phyloP scores from a whole-genome alignment of 2,797 vertebrate species.

The Bovichtus variegatus region DNA sequence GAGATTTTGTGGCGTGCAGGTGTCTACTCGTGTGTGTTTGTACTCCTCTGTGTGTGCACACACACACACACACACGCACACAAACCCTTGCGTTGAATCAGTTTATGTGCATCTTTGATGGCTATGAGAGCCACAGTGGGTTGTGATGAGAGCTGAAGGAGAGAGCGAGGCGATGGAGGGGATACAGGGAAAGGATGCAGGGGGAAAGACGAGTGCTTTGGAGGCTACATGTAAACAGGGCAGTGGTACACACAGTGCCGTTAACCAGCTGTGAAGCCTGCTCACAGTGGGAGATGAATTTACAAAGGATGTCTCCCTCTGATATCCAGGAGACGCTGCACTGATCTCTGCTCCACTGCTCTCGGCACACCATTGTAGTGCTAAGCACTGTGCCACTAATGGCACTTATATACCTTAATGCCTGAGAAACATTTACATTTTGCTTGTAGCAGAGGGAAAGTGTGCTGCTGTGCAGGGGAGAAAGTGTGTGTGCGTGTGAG shows the following conservation, averaged over 20 bases:
- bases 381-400: conserved; percentile 82
- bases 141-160: conserved; percentile 58
- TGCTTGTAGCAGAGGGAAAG: conserved; percentile 63
- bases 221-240: conserved; percentile 83
- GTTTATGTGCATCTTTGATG: conserved; percentile 62
- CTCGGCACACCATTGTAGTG: conserved; percentile 82
- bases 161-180: conserved; percentile 42
- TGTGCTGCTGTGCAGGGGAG: conserved; percentile 25
- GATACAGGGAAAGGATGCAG: conserved; percentile 55
- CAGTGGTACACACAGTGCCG: conserved; percentile 81
- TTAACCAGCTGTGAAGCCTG: conserved; percentile 88
- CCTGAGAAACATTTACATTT: conserved; percentile 81
- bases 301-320: conserved; percentile 87
- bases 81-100: conserved; percentile 34
- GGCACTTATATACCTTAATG: conserved; percentile 79
- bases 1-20: conserved; percentile 68
- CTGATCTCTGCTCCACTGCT: conserved; percentile 84
- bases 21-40: conserved; percentile 37
- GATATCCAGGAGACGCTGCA: conserved; percentile 82
- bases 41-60: not conserved
- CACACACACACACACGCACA: conserved; percentile 36
- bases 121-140: conserved; percentile 44
- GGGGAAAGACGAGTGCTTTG: conserved; percentile 69
- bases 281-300: conserved; percentile 86
- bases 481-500: conserved; percentile 2